Conservation (phyloP, 2,888 invertebrate genomes). For the Acanthosepion esculentum region DNA sequence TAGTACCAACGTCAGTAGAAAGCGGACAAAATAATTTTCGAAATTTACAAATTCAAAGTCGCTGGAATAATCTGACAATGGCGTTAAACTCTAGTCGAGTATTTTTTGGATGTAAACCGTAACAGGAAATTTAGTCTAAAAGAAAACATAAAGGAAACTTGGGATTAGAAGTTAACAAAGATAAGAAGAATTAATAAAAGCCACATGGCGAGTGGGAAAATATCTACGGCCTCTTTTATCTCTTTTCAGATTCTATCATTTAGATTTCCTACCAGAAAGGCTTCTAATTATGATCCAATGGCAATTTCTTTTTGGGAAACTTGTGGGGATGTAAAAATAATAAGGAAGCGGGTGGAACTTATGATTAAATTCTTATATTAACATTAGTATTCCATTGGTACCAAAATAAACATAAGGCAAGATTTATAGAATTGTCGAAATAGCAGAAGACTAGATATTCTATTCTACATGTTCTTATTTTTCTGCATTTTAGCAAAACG, state of each 20-base stretch:
- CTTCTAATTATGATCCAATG: too few relatives aligned
- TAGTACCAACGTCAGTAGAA: neutral
- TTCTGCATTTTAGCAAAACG: too few relatives aligned
- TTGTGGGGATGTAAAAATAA: too few relatives aligned
- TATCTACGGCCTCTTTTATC: neutral
- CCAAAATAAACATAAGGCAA: too few relatives aligned
- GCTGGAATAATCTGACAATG: neutral
- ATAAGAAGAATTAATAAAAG: neutral
- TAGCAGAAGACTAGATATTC: too few relatives aligned
- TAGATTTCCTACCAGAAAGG: neutral
- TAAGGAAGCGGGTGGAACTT: too few relatives aligned
- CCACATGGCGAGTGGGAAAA: neutral
- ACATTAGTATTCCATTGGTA: too few relatives aligned
- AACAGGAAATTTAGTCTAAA: neutral
- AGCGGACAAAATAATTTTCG: neutral
- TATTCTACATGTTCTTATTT: too few relatives aligned
- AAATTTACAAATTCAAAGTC: neutral
- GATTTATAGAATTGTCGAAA: too few relatives aligned
- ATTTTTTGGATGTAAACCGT: neutral
- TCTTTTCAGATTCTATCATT: neutral
- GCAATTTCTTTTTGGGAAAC: too few relatives aligned
- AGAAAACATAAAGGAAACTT: neutral
- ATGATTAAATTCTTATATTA: too few relatives aligned
- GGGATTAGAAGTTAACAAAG: neutral
- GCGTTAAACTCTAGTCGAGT: neutral